These are phyloP conservation scores for Penaeus monodon DNA, from an alignment of 2,888 invertebrate genomes.

Conservation along the genomic window DNA sequence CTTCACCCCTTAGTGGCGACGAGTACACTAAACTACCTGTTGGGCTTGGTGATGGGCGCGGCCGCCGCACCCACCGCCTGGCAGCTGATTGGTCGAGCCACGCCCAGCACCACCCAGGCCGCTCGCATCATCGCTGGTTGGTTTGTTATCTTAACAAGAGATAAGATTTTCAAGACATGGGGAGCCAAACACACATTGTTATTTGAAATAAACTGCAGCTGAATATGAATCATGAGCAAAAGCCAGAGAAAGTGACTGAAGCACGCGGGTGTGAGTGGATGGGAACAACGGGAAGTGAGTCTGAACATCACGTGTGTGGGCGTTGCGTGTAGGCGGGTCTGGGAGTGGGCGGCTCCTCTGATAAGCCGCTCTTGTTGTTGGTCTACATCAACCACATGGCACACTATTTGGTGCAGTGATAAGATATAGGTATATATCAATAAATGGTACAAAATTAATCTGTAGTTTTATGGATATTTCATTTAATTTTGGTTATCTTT, in stretches of 20 bases:
- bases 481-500: no score
- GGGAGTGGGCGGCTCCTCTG: conserved; percentile 33
- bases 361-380: conserved; percentile 21
- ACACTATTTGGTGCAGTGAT: not conserved
- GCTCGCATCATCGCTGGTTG: conserved; percentile 37
- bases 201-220: no score
- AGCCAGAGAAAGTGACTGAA: not conserved
- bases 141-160: not conserved
- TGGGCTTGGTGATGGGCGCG: conserved; percentile 56
- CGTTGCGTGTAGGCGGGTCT: conserved; percentile 45
- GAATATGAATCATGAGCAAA: not conserved
- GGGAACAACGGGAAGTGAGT: conserved; percentile 4
- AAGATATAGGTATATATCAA: conserved; percentile 9
- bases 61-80: conserved; percentile 48
- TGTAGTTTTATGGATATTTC: no score
- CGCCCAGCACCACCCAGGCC: conserved; percentile 52
- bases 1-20: conserved; percentile 47
- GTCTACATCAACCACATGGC: not conserved
- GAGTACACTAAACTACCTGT: conserved; percentile 58
- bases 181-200: no score
- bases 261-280: not conserved
- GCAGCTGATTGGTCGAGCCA: conserved; percentile 52
- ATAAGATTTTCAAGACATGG: no score
- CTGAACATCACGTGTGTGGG: conserved; percentile 41
- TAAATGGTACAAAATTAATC: not conserved